phyloP scores from a whole-genome alignment of 2,113 vertebrate species.

The Columba livia region DNA sequence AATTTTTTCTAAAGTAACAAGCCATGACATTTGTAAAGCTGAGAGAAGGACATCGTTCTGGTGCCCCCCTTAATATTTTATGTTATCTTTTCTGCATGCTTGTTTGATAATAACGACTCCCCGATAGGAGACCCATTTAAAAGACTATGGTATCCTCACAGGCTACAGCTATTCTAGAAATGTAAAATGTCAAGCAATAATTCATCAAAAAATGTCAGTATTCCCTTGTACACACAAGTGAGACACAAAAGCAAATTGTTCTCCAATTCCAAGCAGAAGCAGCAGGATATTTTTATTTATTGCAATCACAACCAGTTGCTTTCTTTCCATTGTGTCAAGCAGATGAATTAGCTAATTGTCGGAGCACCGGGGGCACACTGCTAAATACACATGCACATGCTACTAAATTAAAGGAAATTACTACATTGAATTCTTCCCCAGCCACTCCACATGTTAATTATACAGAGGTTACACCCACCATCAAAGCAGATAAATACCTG shows the following conservation, averaged over 20 bases:
- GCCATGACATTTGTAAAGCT: neutral
- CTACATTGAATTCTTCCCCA: neutral
- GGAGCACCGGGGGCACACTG: slow-evolving; percentile 22
- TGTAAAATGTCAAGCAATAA: neutral
- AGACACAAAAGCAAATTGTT: neutral
- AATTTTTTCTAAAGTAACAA: neutral
- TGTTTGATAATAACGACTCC: neutral
- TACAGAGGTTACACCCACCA: neutral
- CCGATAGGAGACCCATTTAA: neutral
- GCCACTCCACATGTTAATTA: neutral
- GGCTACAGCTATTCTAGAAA: neutral
- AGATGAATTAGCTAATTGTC: slow-evolving; percentile 44
- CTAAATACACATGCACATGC: neutral
- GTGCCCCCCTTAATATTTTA: neutral
- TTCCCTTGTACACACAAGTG: neutral
- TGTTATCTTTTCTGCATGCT: neutral
- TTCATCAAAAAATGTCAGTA: neutral
- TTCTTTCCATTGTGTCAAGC: neutral
- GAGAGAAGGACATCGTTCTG: neutral
- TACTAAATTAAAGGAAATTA: slow-evolving; percentile 48
- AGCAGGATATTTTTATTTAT: neutral
- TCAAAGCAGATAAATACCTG: neutral
- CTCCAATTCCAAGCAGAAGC: neutral
- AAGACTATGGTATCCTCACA: neutral
- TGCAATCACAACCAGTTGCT: neutral